Conservation (phyloP, 1,140 invertebrate genomes). For the Macrotrachela quadricornifera region DNA sequence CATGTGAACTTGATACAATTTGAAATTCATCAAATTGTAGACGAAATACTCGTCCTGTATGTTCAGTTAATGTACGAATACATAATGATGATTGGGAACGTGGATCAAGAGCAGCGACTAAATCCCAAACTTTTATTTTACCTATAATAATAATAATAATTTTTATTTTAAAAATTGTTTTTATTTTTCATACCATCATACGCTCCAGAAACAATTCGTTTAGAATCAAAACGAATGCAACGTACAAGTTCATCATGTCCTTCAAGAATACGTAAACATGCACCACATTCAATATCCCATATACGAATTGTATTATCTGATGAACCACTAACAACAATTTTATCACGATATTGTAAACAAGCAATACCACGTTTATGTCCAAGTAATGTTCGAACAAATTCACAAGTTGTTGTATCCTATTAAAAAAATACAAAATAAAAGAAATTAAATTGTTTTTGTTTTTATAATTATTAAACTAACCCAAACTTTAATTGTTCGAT, state of each 20-base stretch:
- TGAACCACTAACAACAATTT: conserved; percentile 88
- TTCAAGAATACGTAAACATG: conserved; percentile 83
- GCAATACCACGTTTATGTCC: conserved; percentile 97
- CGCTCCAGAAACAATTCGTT: conserved; percentile 92
- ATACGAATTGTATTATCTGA: conserved; percentile 94
- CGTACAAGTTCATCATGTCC: conserved; percentile 94
- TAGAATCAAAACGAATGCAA: conserved; percentile 87
- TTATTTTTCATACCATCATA: conserved; percentile 51
- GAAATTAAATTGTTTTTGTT: too few relatives aligned
- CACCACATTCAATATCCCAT: conserved; percentile 97
- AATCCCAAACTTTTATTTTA: conserved; percentile 99
- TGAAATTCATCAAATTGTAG: conserved; percentile 99
- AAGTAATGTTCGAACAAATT: conserved; percentile 94
- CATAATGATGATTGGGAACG: conserved; percentile 72
- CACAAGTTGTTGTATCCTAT: conserved; percentile 46
- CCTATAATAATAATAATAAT: too few relatives aligned
- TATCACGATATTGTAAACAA: conserved; percentile 89
- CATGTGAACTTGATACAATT: conserved; percentile 97
- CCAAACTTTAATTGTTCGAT: conserved; percentile 80
- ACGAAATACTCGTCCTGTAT: conserved; percentile 91
- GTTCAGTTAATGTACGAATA: conserved; percentile 69
- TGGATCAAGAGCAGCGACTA: conserved; percentile 82
- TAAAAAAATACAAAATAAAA: too few relatives aligned
- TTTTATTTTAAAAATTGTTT: too few relatives aligned
- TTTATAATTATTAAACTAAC: too few relatives aligned